Percentiles rank a stretch among this genome's conserved stretches.
These are phyloP conservation scores for Dendrolimus punctatus DNA, from an alignment of 1,140 invertebrate species.

Conservation along the genomic window DNA sequence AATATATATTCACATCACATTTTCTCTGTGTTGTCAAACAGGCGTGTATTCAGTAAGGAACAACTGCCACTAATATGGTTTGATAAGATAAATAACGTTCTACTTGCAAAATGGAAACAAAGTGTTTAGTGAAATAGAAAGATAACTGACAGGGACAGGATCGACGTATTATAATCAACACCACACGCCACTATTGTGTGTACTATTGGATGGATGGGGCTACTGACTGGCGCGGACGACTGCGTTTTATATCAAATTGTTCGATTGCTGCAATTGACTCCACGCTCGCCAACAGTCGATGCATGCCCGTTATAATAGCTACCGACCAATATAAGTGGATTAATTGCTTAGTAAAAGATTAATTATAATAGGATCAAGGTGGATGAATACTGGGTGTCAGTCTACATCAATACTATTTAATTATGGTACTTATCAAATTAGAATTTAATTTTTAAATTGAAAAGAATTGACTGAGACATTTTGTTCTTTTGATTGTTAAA, in stretches of 20 bases:
- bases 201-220: constrained; percentile 4
- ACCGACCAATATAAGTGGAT: too few relatives aligned
- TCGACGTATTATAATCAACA: constrained; percentile 18
- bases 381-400: too few relatives aligned
- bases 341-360: too few relatives aligned
- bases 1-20: constrained; percentile 36
- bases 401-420: too few relatives aligned
- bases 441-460: too few relatives aligned
- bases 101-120: constrained; percentile 50
- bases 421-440: too few relatives aligned
- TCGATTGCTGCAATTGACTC: constrained; percentile 44
- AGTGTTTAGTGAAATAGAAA: constrained; percentile 28
- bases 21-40: constrained; percentile 16
- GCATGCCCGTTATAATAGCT: background rate
- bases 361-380: too few relatives aligned
- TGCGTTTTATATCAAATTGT: constrained; percentile 23
- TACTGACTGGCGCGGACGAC: constrained; percentile 11
- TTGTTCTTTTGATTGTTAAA: too few relatives aligned
- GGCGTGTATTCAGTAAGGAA: constrained; percentile 36
- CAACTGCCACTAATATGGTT: constrained; percentile 43
- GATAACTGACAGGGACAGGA: constrained; percentile 24
- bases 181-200: constrained; percentile 11
- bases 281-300: constrained; percentile 18
- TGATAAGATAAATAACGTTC: constrained; percentile 48
- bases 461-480: too few relatives aligned